Base-by-base conservation (phyloP, 2,888 invertebrate genomes). In the Ornithoptera priamus region DNA sequence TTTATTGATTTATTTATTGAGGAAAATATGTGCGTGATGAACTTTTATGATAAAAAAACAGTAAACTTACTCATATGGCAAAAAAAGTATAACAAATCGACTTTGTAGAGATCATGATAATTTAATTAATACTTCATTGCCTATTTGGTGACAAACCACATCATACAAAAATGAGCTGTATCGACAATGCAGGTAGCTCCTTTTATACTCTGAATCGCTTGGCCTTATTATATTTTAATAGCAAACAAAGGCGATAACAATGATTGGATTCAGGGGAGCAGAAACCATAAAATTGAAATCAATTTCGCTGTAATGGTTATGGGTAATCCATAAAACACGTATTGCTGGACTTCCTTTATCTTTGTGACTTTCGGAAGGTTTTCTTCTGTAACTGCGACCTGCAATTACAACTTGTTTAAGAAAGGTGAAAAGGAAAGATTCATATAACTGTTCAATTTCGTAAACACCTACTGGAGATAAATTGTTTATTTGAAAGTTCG, bases 251-350 rank as follows among this genome's bases (percentile, higher is more conserved):
- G 84, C 91, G 90, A 92, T 92, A 92, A 88, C 89, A 88, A 85
- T 91, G 89, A 92, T 92, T 92, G 92, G 90, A 90, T 91, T 90
- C 91, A 87, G 86, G 88, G 83, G 85, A 90, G 86, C 89, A 89
- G 86, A 90, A 88, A 90, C 90, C 89, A 90, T 92, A 91, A 92
- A 92, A 91, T 90, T 87, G 85, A 91, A 92, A 92, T 92, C 90
- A 92, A 92, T 91, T 92, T 91, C 85, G 85, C 84, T 83, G 86
- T 90, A 90, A 91, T 89, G 92, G 88, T 89, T 90, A 91, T 89
- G 80, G 88, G 81, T 78, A 70, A 67, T 70, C 66, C 70, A 70
- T 90, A 88, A 91, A 90, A 89, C 83, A 85, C 82, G 82, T 84
- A 81, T 75, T 80, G 78, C 78, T 84, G 83, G 85, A 56, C 67